A percentile compares a stretch with the other conserved stretches of the same genome.
Conservation (phyloP, 2,888 invertebrate genomes). For the Dolomedes plantarius region DNA sequence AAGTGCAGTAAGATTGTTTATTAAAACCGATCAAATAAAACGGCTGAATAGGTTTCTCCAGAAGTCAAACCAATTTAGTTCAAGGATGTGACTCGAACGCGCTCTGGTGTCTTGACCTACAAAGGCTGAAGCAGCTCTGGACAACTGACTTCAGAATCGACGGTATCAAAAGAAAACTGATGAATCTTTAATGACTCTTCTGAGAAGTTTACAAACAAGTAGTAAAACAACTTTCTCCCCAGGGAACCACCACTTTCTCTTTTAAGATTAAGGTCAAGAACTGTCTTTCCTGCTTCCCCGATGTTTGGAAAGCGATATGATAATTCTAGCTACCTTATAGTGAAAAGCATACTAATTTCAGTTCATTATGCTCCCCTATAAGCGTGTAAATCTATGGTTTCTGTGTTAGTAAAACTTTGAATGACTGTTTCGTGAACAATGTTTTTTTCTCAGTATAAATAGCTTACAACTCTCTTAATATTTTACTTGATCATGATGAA, state of each 20-base stretch:
- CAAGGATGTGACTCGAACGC: constrained; percentile 9
- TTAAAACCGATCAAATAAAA: background rate
- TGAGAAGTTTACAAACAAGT: background rate
- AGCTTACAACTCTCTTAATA: too few relatives aligned
- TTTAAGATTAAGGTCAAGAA: constrained; percentile 24
- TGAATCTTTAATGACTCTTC: background rate
- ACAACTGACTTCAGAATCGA: background rate
- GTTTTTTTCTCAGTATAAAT: too few relatives aligned
- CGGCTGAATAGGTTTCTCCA: background rate
- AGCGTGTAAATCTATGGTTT: too few relatives aligned
- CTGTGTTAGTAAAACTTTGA: too few relatives aligned
- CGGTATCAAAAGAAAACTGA: background rate
- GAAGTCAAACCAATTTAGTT: background rate
- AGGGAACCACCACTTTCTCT: background rate
- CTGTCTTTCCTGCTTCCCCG: constrained; percentile 11
- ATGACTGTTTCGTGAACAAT: too few relatives aligned
- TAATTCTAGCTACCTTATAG: too few relatives aligned
- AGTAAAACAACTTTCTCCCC: constrained; percentile 1
- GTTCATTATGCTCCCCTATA: too few relatives aligned
- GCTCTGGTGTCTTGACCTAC: constrained; percentile 10
- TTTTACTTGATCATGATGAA: too few relatives aligned
- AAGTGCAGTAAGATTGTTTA: too few relatives aligned
- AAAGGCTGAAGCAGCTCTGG: background rate
- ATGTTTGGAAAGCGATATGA: background rate
- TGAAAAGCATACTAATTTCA: too few relatives aligned